These are phyloP conservation scores for Parapristionchus giblindavisi DNA, from an alignment of 2,888 invertebrate genomes.

Conservation along the genomic window DNA sequence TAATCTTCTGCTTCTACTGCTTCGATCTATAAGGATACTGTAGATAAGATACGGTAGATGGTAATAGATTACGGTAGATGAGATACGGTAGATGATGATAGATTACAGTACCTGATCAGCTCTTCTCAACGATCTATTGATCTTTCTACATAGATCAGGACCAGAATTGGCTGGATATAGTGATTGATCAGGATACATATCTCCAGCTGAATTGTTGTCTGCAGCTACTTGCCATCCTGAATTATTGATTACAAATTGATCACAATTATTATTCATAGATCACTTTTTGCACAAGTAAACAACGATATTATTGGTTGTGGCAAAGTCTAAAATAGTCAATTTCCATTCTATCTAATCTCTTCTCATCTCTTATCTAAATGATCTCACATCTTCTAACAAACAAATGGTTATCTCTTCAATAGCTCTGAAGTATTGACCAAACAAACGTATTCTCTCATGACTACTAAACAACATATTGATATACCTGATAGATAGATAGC, in stretches of 20 bases:
- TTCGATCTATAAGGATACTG: conserved; percentile 54
- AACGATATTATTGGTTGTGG: too few species aligned
- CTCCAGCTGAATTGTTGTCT: conserved; percentile 70
- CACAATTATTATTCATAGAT: too few species aligned
- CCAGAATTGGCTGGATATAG: conserved; percentile 71
- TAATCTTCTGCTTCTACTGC: conserved; percentile 67
- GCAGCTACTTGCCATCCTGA: conserved; percentile 71
- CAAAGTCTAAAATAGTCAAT: too few species aligned
- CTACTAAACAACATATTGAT: too few species aligned
- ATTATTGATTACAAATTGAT: too few species aligned
- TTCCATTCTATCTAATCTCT: too few species aligned
- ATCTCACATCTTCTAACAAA: neutral
- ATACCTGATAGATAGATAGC: conserved; percentile 71
- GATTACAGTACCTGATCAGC: conserved; percentile 66
- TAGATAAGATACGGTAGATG: neutral
- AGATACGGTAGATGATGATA: neutral
- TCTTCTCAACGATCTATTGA: conserved; percentile 69
- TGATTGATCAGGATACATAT: conserved; percentile 71
- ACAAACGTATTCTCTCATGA: too few species aligned
- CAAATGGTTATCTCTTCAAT: neutral
- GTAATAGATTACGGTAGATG: too few species aligned
- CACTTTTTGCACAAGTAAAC: too few species aligned
- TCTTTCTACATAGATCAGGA: conserved; percentile 67
- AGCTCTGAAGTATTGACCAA: too few species aligned
- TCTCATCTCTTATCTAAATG: too few species aligned